Evolutionary conservation across 2,797 vertebrate genomes (phyloP), one percentile per base, ranked within the genome.

Genomic region (Anguilla megastoma): DNA sequence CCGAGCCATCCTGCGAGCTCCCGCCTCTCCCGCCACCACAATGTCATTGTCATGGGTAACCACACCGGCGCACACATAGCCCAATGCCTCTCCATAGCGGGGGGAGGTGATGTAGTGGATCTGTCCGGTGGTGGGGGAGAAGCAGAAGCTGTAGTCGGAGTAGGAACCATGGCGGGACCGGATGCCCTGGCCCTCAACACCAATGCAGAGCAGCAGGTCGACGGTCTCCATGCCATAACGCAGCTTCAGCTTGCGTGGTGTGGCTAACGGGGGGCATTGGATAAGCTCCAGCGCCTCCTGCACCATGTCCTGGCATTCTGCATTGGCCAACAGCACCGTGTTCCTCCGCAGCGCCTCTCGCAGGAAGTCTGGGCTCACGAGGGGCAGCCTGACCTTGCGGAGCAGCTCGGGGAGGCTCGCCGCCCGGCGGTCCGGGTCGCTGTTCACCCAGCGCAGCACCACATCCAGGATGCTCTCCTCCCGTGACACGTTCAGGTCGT

Each of bases 151-250:
- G 82, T 96, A 96, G 48, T 99, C 98, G 0, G 96, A 92, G 1
- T 97, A 99, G 92, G 89, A 98, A 85, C 96, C 96, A 0, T 96
- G 97, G 74, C 97, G 96, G 14, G 98, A 98, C 83, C 97, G 95
- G 89, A 99, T 98, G 52, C 99, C 99, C 0, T 95, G 93, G 0
- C 96, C 92, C n/a, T 99, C 97, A 74, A 97, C 99, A 58, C 98
- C 98, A 0, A 99, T 92, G 89, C 99, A 99, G 69, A 99, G 97
- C 86, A 99, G 95, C 89, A 99, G 95, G 60, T 97, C 97, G 0
- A 98, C 98, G 0, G 97, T 98, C 94, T 99, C 99, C 99, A 99
- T 99, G 91, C 99, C 98, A 0, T 99, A 99, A 0, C 98, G 96
- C 82, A 99, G 95, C 90, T 96, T 97, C 0, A 96, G 92, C 87